A percentile compares a stretch with the other conserved stretches of the same genome.
Conservation (phyloP, 2,888 invertebrate genomes). For the Strigamia maritima region DNA sequence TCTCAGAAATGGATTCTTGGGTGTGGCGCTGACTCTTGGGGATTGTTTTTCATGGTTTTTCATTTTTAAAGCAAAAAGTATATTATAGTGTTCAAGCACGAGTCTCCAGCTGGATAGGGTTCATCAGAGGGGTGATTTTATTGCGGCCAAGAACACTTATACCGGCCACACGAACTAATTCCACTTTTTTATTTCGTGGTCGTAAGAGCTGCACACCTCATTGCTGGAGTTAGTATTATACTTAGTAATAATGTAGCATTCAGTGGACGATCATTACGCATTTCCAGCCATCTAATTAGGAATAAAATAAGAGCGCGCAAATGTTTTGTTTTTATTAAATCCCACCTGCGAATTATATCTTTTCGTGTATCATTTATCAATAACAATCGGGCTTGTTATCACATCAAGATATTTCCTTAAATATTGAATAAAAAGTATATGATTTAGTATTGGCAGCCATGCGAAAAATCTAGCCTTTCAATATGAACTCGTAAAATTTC, state of each 20-base stretch:
- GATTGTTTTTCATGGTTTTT: slow-evolving; percentile 5
- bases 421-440: background rate
- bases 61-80: slow-evolving; percentile 5
- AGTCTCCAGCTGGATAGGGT: background rate
- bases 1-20: slow-evolving; percentile 10
- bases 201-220: background rate
- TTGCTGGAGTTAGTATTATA: background rate
- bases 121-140: slow-evolving; percentile 10
- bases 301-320: background rate
- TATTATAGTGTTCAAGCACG: slow-evolving; percentile 10
- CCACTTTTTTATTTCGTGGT: background rate
- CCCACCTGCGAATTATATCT: background rate
- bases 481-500: background rate
- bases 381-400: background rate
- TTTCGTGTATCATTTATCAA: background rate
- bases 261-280: background rate
- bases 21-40: background rate
- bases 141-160: background rate
- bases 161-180: slow-evolving; percentile 10
- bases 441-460: background rate
- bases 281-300: background rate
- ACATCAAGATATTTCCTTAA: background rate
- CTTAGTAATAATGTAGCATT: slow-evolving; percentile 10
- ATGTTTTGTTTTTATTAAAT: background rate
- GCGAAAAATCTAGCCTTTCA: background rate